Evolutionary conservation across 2,888 invertebrate genomes (phyloP), one percentile per base, ranked within the genome.

Genomic region (Branchellion lobata): DNA sequence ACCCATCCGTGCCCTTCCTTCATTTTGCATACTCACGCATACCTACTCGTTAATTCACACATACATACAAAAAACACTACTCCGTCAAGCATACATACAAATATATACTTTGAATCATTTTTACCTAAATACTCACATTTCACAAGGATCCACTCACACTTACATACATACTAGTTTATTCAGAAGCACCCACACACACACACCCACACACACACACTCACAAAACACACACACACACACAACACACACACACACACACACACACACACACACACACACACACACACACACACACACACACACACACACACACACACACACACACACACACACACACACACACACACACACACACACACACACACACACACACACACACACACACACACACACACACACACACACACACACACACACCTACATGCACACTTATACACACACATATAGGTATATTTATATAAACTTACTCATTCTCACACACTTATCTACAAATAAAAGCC

Each of bases 231-330:
- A 40, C 40, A 57, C 76, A 76, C 34, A 57, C 76, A 57, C 34
- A 57, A 47, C 47, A 47, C 31, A 1, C 27, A 29, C 8, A 47
- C 75, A 75, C 31, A 47, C 75, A 75, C 31, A 47, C 51, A 75
- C 18, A 47, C 31, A 57, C 76, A 76, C 34, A 57, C 76, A 57
- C 34, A 57, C 61, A 76, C 34, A 57, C 76, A 76, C 34, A 57
- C 76, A 76, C 34, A 57, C 61, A 76, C 34, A 57, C 76, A 76
- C 34, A 57, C 53, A 53, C 27, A 51, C 65, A 57, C 36, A 76
- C 76, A 57, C 36, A 76, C 76, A 57, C 36, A 76, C 65, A 57
- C n/a, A 76, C 76, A 57, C 36, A 76, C 76, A 57, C 36, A 76
- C 65, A 57, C 36, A 76, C 61, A 57, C 65, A 76, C 65, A 57